Evolutionary conservation across 2,113 vertebrate species (phyloP).

Genomic region (Nyctereutes procyonoides): DNA sequence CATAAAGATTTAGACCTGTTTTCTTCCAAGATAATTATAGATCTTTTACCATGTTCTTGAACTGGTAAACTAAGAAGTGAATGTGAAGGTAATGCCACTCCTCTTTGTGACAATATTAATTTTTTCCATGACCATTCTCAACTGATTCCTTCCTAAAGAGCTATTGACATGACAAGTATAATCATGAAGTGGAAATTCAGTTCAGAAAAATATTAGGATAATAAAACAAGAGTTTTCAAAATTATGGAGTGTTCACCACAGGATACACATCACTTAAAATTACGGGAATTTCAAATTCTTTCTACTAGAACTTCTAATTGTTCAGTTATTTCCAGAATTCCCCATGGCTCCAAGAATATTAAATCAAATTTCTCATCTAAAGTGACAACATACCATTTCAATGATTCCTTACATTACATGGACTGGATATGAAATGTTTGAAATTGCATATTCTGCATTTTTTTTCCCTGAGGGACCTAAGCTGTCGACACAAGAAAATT

Average conservation of each 20-base stretch:
- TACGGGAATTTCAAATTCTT: not conserved
- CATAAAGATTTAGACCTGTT: not conserved
- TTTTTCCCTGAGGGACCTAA: not conserved
- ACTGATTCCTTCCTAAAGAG: not conserved
- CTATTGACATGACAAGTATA: not conserved
- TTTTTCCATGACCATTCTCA: not conserved
- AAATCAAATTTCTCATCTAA: not conserved
- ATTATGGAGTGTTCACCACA: not conserved
- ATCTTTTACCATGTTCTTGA: not conserved
- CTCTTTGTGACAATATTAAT: not conserved
- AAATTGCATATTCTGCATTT: fast-evolving
- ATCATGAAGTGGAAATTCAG: not conserved
- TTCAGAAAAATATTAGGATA: not conserved
- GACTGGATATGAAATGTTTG: not conserved
- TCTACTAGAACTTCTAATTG: not conserved
- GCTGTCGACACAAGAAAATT: not conserved
- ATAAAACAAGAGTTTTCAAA: not conserved
- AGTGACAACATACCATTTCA: not conserved
- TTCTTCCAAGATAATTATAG: not conserved
- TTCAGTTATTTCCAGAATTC: not conserved
- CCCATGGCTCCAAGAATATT: not conserved
- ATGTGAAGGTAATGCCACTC: not conserved
- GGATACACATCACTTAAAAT: not conserved
- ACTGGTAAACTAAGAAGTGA: not conserved
- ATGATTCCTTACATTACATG: not conserved